Conservation (phyloP, 2,888 invertebrate species). For the Metacarcinus magister region DNA sequence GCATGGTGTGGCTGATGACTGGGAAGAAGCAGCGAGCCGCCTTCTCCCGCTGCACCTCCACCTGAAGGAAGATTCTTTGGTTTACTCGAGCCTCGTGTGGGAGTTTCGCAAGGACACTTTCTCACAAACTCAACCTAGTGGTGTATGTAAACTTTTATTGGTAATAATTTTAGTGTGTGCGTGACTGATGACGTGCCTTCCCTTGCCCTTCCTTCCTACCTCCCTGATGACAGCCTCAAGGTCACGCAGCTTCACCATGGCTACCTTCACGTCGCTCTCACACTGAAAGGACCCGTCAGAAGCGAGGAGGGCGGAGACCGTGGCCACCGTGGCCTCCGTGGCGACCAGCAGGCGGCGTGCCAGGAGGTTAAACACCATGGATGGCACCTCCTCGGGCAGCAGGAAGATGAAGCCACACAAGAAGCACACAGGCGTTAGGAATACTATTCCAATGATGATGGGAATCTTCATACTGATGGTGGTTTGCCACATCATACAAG, state of each 20-base stretch:
- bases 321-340: not conserved
- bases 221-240: not conserved
- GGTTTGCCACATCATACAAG: no score
- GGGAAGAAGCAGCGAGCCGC: conserved; percentile 9
- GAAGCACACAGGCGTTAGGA: not conserved
- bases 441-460: not conserved
- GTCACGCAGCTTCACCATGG: not conserved
- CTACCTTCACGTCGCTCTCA: not conserved
- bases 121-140: no score
- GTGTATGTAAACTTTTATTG: not conserved
- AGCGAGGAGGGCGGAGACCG: not conserved
- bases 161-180: not conserved
- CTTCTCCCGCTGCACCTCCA: not conserved
- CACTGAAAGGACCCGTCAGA: not conserved
- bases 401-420: not conserved
- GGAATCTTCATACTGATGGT: no score
- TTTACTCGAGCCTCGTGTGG: no score
- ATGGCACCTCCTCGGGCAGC: not conserved
- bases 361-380: not conserved
- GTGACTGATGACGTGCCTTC: not conserved
- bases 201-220: not conserved
- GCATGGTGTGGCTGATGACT: not conserved
- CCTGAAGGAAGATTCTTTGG: not conserved
- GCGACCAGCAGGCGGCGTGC: not conserved
- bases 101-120: no score